These are phyloP conservation scores for Pollenia amentaria DNA, from an alignment of 2,888 invertebrate genomes.

Conservation along the genomic window DNA sequence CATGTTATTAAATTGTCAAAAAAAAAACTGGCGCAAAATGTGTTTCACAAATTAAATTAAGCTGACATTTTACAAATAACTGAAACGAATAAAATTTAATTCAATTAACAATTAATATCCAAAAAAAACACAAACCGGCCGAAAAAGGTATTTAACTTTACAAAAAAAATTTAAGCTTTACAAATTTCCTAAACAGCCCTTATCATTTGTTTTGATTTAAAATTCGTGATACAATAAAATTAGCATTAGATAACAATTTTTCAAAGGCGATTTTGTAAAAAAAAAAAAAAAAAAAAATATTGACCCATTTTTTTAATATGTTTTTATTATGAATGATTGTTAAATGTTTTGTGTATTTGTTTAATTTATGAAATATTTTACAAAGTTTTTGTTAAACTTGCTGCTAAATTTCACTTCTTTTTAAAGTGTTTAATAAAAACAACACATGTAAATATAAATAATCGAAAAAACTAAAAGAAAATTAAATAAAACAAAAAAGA, in stretches of 20 bases:
- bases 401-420: not conserved
- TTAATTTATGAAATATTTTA: not conserved
- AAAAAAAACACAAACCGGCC: not conserved
- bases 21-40: not conserved
- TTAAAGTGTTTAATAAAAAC: not conserved
- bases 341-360: not conserved
- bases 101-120: not conserved
- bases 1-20: not conserved
- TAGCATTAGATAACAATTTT: conserved; percentile 1
- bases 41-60: not conserved
- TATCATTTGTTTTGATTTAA: too few species aligned
- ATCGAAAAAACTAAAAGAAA: conserved; percentile 5
- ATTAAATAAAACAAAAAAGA: not conserved
- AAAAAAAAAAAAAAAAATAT: not conserved
- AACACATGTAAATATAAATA: conserved; percentile 15
- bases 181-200: too few species aligned
- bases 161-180: too few species aligned
- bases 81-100: not conserved
- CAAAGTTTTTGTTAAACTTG: not conserved
- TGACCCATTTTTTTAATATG: conserved; percentile 17
- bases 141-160: not conserved
- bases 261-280: not conserved
- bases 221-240: not conserved
- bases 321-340: conserved; percentile 5
- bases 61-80: not conserved